Evolutionary conservation across 2,797 vertebrate genomes (phyloP).

Genomic region (Perodicticus potto): DNA sequence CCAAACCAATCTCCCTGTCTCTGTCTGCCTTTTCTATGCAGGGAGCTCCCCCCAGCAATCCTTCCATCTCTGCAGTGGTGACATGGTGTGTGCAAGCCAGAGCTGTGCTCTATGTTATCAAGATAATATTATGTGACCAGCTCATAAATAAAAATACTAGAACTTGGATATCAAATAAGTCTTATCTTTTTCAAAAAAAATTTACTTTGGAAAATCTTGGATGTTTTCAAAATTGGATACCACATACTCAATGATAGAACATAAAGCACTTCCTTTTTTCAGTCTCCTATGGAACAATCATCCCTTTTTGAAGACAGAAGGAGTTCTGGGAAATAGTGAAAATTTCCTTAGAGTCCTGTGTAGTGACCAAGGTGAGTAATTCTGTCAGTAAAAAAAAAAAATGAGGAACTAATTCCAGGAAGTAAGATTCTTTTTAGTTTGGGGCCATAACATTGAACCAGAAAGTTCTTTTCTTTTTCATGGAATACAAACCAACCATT

Average conservation of each 20-base stretch:
- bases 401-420: not conserved
- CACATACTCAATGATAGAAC: not conserved
- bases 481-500: not conserved
- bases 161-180: not conserved
- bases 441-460: not conserved
- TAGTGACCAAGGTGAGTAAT: not conserved
- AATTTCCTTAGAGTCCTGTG: not conserved
- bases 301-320: not conserved
- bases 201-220: not conserved
- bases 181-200: not conserved
- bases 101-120: not conserved
- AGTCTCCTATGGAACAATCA: not conserved
- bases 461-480: not conserved
- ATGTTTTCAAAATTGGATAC: not conserved
- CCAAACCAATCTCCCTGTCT: not conserved
- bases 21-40: not conserved
- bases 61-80: not conserved
- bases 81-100: not conserved
- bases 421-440: not conserved
- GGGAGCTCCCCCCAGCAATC: rapidly evolving
- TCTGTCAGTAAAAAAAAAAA: not conserved
- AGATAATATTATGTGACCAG: not conserved
- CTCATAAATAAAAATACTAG: not conserved
- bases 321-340: not conserved
- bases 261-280: not conserved